Percentiles rank a stretch among this genome's conserved stretches.
phyloP scores from a whole-genome alignment of 2,888 invertebrate genomes.

The Cryptus armator region DNA sequence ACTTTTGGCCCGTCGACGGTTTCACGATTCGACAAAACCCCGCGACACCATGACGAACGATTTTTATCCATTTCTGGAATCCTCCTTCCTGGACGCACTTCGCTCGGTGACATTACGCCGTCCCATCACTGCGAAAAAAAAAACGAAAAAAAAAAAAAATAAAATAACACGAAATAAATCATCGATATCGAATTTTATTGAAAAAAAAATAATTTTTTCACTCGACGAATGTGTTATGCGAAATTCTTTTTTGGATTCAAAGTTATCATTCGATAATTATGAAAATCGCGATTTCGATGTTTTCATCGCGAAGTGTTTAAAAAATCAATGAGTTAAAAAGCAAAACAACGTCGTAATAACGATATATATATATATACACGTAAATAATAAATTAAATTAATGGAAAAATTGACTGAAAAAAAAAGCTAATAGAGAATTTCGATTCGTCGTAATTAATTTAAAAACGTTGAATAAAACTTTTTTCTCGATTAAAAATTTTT shows the following conservation, averaged over 20 bases:
- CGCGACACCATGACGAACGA: slow-evolving; percentile 56
- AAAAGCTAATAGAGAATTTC: too few relatives aligned
- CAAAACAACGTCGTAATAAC: background rate
- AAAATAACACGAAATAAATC: slow-evolving; percentile 33
- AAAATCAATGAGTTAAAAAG: background rate
- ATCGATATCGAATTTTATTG: background rate
- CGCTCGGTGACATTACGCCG: slow-evolving; percentile 73
- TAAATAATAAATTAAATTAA: too few relatives aligned
- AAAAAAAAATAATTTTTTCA: background rate
- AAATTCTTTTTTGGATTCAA: background rate
- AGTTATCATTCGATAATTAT: too few relatives aligned
- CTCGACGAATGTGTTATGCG: background rate
- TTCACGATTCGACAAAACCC: slow-evolving; percentile 64
- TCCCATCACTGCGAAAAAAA: slow-evolving; percentile 77
- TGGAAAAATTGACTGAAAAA: too few relatives aligned
- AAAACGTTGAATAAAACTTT: too few relatives aligned
- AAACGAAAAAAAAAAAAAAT: slow-evolving; percentile 45
- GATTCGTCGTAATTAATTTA: too few relatives aligned
- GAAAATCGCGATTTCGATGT: background rate
- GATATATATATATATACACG: too few relatives aligned
- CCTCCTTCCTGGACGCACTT: slow-evolving; percentile 70
- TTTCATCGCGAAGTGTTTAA: background rate
- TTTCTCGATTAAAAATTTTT: too few relatives aligned
- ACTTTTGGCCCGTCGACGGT: slow-evolving; percentile 54
- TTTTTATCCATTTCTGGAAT: slow-evolving; percentile 72